Base-by-base conservation (phyloP, 2,888 invertebrate species). In the Atethmia centrago region DNA sequence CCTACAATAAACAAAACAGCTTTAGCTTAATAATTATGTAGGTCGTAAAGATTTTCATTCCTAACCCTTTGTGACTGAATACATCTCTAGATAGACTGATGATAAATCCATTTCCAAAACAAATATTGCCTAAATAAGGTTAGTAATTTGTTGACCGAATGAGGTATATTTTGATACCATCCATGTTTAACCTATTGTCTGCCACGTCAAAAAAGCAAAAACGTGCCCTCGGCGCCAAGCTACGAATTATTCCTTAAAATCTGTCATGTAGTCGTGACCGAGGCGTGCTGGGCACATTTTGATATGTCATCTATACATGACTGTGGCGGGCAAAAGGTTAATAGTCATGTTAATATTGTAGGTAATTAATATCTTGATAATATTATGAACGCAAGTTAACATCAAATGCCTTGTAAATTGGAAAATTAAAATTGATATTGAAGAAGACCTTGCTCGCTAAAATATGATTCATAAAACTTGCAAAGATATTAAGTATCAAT, bases 391-490 rank as follows among this genome's bases (percentile, higher is more conserved):
- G 45, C n/a, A 5, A 47, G 21, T 47, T 31, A 2, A 31, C 4
- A 36, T 51, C 10, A 31, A 51, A 63, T 45, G 5, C 8, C 21
- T 31, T 45, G 42, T 28, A 36, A 56, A 51, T 64, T 53, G 21
- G 31, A 47, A 49, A 67, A 63, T 8, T 14, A 49, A 53, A 36
- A 40, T 59, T 36, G 7, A 36, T 36, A 36, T 36, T n/a, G 3
- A 31, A 40, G 16, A 74, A 56, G 36, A 51, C 49, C 75, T 76
- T 62, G 62, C 65, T 47, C 51, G 62, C n/a, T n/a, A 3, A 56
- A 58, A 51, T 31, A 47, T 42, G 28, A 58, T 31, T 16, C 45
- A 42, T 25, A 42, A 21, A 61, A 80, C 21, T 21, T 31, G 21
- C 21, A 25, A 53, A 62, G 9, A 80, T 74, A 59, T 59, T 58